Evolutionary conservation across 1,140 invertebrate genomes (phyloP).

Genomic region (Drosophila subpulchrella): DNA sequence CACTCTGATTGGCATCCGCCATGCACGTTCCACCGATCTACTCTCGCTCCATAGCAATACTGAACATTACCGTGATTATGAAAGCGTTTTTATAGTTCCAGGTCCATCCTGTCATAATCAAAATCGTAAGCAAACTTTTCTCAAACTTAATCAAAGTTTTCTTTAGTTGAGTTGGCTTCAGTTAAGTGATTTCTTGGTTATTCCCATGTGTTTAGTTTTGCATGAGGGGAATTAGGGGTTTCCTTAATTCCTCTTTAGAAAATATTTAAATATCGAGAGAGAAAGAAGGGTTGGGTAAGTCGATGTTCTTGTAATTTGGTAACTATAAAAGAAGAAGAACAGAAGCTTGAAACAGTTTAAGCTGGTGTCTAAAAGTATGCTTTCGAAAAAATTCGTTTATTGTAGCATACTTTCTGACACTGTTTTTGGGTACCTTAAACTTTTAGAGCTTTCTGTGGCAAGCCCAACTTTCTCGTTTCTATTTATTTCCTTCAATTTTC

Average conservation of each 20-base stretch:
- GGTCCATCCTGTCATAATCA: slow-evolving; percentile 86
- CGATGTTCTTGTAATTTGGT: too few species aligned
- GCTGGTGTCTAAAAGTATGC: background rate
- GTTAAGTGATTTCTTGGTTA: slow-evolving; percentile 21
- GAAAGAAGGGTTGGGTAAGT: too few species aligned
- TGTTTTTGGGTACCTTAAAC: too few species aligned
- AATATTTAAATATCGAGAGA: background rate
- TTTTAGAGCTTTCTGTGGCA: too few species aligned
- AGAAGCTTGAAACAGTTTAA: background rate
- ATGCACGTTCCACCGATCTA: slow-evolving; percentile 47
- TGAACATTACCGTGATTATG: slow-evolving; percentile 89
- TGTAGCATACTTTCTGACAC: background rate
- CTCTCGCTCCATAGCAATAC: slow-evolving; percentile 83
- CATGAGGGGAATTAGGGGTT: background rate
- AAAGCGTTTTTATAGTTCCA: slow-evolving; percentile 91
- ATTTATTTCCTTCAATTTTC: background rate
- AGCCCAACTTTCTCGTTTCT: background rate
- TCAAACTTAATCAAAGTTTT: slow-evolving; percentile 44
- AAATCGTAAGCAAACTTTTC: slow-evolving; percentile 80
- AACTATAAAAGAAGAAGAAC: background rate
- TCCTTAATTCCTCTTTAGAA: background rate
- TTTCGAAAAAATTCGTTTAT: background rate
- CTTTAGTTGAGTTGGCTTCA: slow-evolving; percentile 15
- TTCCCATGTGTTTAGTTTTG: slow-evolving; percentile 25
- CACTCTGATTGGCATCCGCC: slow-evolving; percentile 60